Conservation (phyloP, 2,113 vertebrate genomes). For the Pyrgilauda ruficollis region DNA sequence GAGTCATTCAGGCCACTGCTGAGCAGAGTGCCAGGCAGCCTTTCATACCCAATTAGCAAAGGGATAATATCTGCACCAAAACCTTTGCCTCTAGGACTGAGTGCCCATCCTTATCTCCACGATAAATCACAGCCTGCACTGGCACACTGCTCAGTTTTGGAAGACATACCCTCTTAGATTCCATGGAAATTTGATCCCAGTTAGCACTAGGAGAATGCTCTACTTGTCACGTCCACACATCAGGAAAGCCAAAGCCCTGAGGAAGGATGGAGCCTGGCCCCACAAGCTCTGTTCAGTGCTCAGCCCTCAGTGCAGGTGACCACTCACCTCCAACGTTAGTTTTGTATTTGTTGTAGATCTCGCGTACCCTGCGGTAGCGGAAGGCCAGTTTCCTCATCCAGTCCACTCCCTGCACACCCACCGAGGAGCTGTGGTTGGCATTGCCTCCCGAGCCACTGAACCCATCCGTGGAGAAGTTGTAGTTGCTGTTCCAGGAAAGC, state of each 20-base stretch:
- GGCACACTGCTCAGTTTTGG: not conserved
- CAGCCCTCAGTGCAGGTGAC: not conserved
- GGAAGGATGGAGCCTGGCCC: not conserved
- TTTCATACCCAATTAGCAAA: not conserved
- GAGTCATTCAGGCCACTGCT: not conserved
- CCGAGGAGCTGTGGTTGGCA: constrained; percentile 74
- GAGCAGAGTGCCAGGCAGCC: not conserved
- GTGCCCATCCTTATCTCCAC: not conserved
- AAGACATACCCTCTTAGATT: not conserved
- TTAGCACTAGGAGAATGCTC: not conserved
- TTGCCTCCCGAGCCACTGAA: constrained; percentile 85
- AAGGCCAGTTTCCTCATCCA: constrained; percentile 99
- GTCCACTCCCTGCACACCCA: constrained; percentile 91
- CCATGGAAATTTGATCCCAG: not conserved
- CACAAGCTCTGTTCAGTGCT: not conserved
- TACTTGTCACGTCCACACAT: not conserved
- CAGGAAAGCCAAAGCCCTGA: not conserved
- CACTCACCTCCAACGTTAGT: constrained; percentile 88
- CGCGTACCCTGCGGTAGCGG: constrained; percentile 92
- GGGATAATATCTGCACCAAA: not conserved
- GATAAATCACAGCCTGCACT: not conserved
- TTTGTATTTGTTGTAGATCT: constrained; percentile 93
- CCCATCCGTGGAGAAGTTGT: constrained; percentile 92
- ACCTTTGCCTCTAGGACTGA: not conserved
- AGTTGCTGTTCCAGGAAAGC: constrained; percentile 79